These are phyloP conservation scores for Drosophila demipolita DNA, from an alignment of 2,888 invertebrate species.

Conservation along the genomic window DNA sequence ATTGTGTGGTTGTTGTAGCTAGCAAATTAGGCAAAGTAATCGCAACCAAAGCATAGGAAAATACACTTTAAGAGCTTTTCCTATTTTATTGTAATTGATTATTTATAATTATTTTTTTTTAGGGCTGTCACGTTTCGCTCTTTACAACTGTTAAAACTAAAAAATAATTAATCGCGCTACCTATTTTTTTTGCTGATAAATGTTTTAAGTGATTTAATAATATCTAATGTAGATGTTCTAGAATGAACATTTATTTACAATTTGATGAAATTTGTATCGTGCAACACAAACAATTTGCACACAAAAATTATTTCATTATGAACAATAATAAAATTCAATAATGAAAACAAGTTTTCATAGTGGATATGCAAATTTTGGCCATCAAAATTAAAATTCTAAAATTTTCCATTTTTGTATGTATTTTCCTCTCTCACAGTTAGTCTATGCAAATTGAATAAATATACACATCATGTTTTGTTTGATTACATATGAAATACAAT, in stretches of 20 bases:
- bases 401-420: slow-evolving; percentile 32
- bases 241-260: slow-evolving; percentile 2
- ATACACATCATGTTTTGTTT: slow-evolving; percentile 19
- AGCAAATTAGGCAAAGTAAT: slow-evolving; percentile 29
- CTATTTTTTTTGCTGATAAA: slow-evolving; percentile 9
- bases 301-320: slow-evolving; percentile 26
- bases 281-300: slow-evolving; percentile 17
- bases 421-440: slow-evolving; percentile 45
- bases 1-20: slow-evolving; percentile 24
- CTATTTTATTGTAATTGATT: slow-evolving; percentile 63
- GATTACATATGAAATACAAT: slow-evolving; percentile 20
- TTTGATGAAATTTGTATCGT: slow-evolving; percentile 15
- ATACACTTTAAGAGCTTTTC: slow-evolving; percentile 53
- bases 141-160: slow-evolving; percentile 40
- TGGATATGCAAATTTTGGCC: slow-evolving; percentile 56
- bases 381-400: slow-evolving; percentile 29
- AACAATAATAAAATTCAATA: slow-evolving; percentile 21
- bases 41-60: slow-evolving; percentile 48
- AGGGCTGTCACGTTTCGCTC: slow-evolving; percentile 38
- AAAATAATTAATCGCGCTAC: slow-evolving; percentile 11
- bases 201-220: not conserved
- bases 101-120: slow-evolving; percentile 50
- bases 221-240: not conserved
- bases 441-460: slow-evolving; percentile 60
- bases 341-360: slow-evolving; percentile 56